Evolutionary conservation across 2,113 vertebrate genomes (phyloP), one percentile per base, ranked within the genome.

Genomic region (Zonotrichia leucophrys): DNA sequence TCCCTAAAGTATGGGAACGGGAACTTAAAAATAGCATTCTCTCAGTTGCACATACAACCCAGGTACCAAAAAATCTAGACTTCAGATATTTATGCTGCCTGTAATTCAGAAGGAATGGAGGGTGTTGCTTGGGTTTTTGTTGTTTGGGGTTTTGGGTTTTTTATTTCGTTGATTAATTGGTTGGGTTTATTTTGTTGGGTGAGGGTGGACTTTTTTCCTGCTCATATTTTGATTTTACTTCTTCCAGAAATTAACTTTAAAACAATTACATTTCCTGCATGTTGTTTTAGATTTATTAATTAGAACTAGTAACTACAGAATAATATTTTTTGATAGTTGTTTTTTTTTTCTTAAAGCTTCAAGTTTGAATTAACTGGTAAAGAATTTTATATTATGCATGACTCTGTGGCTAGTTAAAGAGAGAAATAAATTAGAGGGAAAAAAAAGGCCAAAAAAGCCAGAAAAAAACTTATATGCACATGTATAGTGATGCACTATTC

Each of bases 71-170:
- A 62, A 37, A 58, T 37, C 17, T 50, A 37, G 14, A 22, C 4
- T 16, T 85, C 31, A 58, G 4, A 14, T 80, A 68, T 59, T 75
- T 53, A 50, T 59, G 6, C 6, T 79, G 76, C 33, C 23, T 68
- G 1, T 25, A 53, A 31, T 30, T 78, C 46, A 50, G 18, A 44
- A 7, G 25, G 11, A 83, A 14, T 0, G 0, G 15, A 53, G 13
- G 3, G 10, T 9, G 7, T 11, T 66, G 7, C 13, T 59, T 46
- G 22, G 4, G 2, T 15, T 46, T 70, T 37, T 55, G 24, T 63
- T 28, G 7, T 22, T n/a, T 53, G 12, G 4, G 8, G 5, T 8
- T 35, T 50, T 8, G 20, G 2, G 4, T 52, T 37, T 50, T 39
- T 44, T 37, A 6, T 27, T 60, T 59, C 3, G 7, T 58, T n/a